Evolutionary conservation across 2,113 vertebrate genomes (phyloP).

Genomic region (Choloepus hoffmanni): DNA sequence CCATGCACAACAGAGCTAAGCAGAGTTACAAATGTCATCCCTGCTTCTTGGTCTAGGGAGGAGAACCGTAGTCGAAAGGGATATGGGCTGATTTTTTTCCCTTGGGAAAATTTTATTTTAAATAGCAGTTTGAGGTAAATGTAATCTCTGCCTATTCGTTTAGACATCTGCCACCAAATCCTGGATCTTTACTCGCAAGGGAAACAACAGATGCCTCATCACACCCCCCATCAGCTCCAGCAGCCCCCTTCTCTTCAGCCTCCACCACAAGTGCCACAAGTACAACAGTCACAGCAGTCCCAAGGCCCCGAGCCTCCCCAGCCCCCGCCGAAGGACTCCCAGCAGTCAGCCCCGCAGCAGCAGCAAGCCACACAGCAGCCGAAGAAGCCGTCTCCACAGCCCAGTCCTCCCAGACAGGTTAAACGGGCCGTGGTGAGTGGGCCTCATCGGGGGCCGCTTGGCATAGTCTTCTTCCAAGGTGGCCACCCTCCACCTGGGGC

Average conservation of each 20-base stretch:
- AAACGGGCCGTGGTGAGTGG: slow-evolving; percentile 94
- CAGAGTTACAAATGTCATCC: neutral
- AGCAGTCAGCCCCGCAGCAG: slow-evolving; percentile 80
- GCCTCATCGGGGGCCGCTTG: neutral
- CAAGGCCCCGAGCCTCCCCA: slow-evolving; percentile 85
- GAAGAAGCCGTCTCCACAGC: slow-evolving; percentile 95
- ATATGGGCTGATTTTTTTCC: neutral
- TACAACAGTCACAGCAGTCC: slow-evolving; percentile 82
- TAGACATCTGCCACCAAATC: slow-evolving; percentile 99
- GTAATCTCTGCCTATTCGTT: neutral
- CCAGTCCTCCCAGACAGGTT: slow-evolving; percentile 93
- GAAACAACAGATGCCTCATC: slow-evolving; percentile 98
- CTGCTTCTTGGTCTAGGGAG: fast-evolving
- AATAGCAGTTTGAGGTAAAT: neutral
- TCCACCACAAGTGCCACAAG: slow-evolving; percentile 84
- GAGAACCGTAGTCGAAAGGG: neutral
- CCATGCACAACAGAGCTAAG: fast-evolving
- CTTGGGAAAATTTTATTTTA: neutral
- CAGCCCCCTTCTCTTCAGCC: slow-evolving; percentile 89
- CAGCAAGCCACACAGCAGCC: slow-evolving; percentile 86
- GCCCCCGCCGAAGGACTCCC: slow-evolving; percentile 85
- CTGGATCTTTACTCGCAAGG: slow-evolving; percentile 99
- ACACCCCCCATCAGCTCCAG: slow-evolving; percentile 91
- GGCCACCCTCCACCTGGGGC: fast-evolving
- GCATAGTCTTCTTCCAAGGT: fast-evolving